phyloP scores from a whole-genome alignment of 2,113 vertebrate species.

The Tauraco erythrolophus region DNA sequence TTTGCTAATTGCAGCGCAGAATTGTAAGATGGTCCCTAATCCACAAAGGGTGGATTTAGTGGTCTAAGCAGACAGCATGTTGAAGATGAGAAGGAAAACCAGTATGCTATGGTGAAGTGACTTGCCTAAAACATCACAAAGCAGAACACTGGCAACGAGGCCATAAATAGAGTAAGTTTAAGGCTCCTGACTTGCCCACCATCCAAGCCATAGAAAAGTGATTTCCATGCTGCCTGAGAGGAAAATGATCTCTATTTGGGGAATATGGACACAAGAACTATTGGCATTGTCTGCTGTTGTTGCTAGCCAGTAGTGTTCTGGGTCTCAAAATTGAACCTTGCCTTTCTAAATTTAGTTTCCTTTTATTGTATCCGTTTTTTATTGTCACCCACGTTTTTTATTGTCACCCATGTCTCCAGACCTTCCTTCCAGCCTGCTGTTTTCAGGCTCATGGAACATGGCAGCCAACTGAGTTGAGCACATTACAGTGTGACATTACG shows the following conservation, averaged over 20 bases:
- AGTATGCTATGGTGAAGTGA: neutral
- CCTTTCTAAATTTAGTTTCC: neutral
- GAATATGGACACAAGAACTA: neutral
- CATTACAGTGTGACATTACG: accelerated
- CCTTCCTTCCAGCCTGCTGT: neutral
- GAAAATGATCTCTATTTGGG: neutral
- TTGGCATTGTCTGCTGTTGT: neutral
- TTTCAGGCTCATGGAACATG: neutral
- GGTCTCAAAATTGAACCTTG: neutral
- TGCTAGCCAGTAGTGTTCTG: neutral
- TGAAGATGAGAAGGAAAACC: neutral
- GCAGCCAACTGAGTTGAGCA: neutral
- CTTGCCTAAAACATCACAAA: neutral
- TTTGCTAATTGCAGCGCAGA: neutral
- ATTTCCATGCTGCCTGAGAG: neutral
- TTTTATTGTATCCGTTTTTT: neutral
- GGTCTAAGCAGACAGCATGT: neutral
- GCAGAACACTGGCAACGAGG: neutral
- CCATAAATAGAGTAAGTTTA: neutral
- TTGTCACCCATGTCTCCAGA: accelerated
- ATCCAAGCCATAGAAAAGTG: neutral
- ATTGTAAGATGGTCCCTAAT: neutral
- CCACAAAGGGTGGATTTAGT: neutral
- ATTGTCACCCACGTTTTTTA: accelerated
- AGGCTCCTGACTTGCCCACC: neutral